Conservation (phyloP, 1,140 invertebrate species). For the Drosophila parabipectinata region DNA sequence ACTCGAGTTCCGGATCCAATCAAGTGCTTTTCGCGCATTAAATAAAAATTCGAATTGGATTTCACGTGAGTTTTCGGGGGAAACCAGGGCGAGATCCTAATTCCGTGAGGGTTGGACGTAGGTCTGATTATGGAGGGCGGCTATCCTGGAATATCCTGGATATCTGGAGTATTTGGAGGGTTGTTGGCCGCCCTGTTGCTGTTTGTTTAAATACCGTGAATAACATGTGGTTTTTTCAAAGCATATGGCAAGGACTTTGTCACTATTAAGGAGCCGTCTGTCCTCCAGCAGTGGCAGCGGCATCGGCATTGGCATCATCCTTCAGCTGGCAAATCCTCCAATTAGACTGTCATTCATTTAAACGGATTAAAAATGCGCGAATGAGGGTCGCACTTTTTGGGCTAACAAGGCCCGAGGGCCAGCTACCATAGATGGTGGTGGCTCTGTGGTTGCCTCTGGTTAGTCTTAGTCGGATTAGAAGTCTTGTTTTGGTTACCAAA, state of each 20-base stretch:
- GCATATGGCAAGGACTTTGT: constrained; percentile 84
- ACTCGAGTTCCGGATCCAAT: constrained; percentile 53
- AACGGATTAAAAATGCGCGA: constrained; percentile 79
- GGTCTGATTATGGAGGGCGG: constrained; percentile 7
- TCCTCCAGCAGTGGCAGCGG: not conserved
- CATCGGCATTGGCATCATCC: constrained; percentile 18
- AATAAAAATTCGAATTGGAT: constrained; percentile 80
- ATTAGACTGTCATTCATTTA: constrained; percentile 84
- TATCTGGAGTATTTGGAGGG: constrained; percentile 29
- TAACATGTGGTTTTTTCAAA: constrained; percentile 84
- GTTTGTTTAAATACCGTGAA: constrained; percentile 84
- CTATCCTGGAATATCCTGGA: constrained; percentile 1
- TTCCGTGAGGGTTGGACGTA: constrained; percentile 55
- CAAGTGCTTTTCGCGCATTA: constrained; percentile 83
- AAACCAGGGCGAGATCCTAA: constrained; percentile 56
- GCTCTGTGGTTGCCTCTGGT: constrained; percentile 58
- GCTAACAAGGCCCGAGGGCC: constrained; percentile 49
- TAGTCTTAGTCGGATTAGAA: constrained; percentile 65
- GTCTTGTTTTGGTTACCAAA: constrained; percentile 76
- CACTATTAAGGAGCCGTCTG: constrained; percentile 66
- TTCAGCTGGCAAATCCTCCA: constrained; percentile 74
- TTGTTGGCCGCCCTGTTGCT: constrained; percentile 54
- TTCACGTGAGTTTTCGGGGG: constrained; percentile 23
- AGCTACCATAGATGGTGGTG: constrained; percentile 26
- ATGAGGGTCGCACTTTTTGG: constrained; percentile 43